Evolutionary conservation across 1,140 invertebrate genomes (phyloP).

Genomic region (Hypothenemus hampei): DNA sequence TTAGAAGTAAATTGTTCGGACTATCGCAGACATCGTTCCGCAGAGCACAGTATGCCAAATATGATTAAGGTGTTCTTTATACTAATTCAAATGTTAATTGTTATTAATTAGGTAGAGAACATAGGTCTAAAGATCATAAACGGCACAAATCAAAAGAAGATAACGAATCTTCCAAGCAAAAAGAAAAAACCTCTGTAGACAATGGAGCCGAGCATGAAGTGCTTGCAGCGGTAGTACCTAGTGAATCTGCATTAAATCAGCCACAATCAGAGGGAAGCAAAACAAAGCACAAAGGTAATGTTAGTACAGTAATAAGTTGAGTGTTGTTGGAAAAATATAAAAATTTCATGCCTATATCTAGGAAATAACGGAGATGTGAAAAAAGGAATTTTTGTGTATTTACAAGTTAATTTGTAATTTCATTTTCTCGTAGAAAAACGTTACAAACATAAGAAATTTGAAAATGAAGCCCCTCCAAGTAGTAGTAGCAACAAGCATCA

Average conservation of each 20-base stretch:
- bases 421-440: slow-evolving; percentile 10
- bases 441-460: slow-evolving; percentile 5
- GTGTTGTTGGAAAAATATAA: too few species aligned
- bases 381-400: too few species aligned
- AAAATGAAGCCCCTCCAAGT: slow-evolving; percentile 13
- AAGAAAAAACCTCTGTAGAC: too few species aligned
- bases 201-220: too few species aligned
- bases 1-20: slow-evolving; percentile 33
- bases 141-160: slow-evolving; percentile 13
- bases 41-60: slow-evolving; percentile 16
- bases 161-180: slow-evolving; percentile 4
- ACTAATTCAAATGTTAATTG: neutral
- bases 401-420: too few species aligned
- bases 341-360: too few species aligned
- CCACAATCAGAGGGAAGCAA: too few species aligned
- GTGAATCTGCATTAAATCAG: too few species aligned
- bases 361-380: too few species aligned
- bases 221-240: too few species aligned
- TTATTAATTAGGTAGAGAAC: slow-evolving; percentile 17
- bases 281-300: too few species aligned
- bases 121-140: slow-evolving; percentile 8
- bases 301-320: too few species aligned
- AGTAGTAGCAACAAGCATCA: slow-evolving; percentile 8
- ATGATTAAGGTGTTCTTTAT: neutral
- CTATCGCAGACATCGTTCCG: slow-evolving; percentile 33